Base-by-base conservation (phyloP, 2,888 invertebrate genomes). In the Thalpophila matura region DNA sequence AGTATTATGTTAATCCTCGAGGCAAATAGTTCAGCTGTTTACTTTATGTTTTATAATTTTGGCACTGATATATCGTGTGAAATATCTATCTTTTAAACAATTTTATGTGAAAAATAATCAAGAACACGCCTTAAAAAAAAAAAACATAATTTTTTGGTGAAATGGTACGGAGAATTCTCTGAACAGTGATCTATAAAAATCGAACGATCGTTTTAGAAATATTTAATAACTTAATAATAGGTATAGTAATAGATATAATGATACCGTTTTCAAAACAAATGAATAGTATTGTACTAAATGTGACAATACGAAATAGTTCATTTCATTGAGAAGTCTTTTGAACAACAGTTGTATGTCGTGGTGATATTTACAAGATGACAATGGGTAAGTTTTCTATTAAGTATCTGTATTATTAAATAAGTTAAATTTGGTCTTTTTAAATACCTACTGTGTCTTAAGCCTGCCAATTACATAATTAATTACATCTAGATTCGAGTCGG, bases 1-100 rank as follows among this genome's bases (percentile, higher is more conserved):
- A n/a, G n/a, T n/a, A 92, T 90, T 91, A 86, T 84, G 81, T 86
- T 92, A 90, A 85, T 85, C 87, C 86, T 89, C 91, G 90, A n/a
- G 90, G 92, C 89, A 91, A 88, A 83, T 77, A 77, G 80, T 83
- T 85, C 68, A 73, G 83, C 89, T 68, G 0, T 37, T 88, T 74
- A 79, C n/a, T 33, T 46, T 46, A 86, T 87, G 86, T 90, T 76
- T 90, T 90, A 79, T 75, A 76, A 69, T 83, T 77, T 86, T 80
- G 80, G 83, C 85, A 88, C 89, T 90, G 86, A 81, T 86, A 83
- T 16, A 62, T 31, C 14, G 49, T 14, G 38, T 38, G 22, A n/a
- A 22, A 60, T 12, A 42, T 33, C 33, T 46, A 35, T 18, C 40
- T 18, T 33, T 14, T 14, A 70, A 6, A 10, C 10, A 42, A 33